Base-by-base conservation (phyloP, 2,888 invertebrate genomes). In the Drosophila multiciliata region DNA sequence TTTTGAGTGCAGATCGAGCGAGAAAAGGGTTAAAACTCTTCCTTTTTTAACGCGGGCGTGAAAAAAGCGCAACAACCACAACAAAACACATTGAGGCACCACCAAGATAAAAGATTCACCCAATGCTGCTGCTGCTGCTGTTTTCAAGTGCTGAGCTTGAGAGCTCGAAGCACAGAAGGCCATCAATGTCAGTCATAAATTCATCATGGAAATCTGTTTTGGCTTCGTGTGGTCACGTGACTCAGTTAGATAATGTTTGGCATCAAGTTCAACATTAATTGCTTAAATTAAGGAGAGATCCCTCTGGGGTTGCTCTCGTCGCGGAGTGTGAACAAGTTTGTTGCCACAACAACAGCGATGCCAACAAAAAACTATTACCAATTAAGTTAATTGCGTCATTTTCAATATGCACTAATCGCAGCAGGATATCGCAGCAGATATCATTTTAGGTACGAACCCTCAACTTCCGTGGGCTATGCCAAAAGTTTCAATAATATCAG, bases 151-250 rank as follows among this genome's bases (percentile, higher is more conserved):
- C 74, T 57, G 49, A 49, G 29, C 32, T 49, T 64, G 42, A 54
- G 53, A 35, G 63, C 29, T 32, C 17, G 59, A 42, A 57, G 62
- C 66, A 69, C 55, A 42, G 66, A 29, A 63, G 71, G 59, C 73
- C 90, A 90, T 87, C 87, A 87, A 87, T 90, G 90, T 82, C 87
- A 89, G 88, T 82, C 90, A 89, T 87, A 87, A 87, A 90, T 90
- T 90, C 90, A 87, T 87, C 87, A 87, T 74, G 90, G 81, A 87
- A 87, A 87, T 90, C 88, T 89, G 83, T 81, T 87, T 87, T 82
- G 87, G 76, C 82, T 71, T 68, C 83, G 83, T 90, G 90, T 76
- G 79, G 90, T 87, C 90, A 87, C 90, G 87, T 87, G 87, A 90
- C 72, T 77, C 40, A 52, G 72, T 88, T 87, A 89, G 86, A 90